Percentiles rank a stretch among this genome's conserved stretches.
Conservation (phyloP, 2,888 invertebrate genomes). For the Mactromeris polynyma region DNA sequence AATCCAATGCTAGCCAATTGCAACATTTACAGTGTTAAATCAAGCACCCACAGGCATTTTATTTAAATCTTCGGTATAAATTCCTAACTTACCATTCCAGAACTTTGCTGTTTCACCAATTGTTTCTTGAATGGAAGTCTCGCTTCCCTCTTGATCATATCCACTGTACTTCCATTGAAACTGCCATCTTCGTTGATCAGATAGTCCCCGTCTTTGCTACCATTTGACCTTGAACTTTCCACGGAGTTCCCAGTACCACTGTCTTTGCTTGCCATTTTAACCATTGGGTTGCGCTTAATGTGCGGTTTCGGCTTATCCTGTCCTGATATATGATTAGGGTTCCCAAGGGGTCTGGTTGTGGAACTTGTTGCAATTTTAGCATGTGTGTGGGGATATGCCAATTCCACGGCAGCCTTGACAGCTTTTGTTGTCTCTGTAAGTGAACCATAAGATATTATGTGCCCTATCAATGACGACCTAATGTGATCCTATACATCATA, state of each 20-base stretch:
- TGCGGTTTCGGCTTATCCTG: slow-evolving; percentile 47
- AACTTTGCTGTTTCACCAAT: slow-evolving; percentile 76
- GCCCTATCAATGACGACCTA: too few species aligned
- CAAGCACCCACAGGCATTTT: slow-evolving; percentile 1
- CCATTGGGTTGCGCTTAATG: slow-evolving; percentile 75
- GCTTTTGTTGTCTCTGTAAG: slow-evolving; percentile 48
- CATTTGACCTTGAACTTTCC: slow-evolving; percentile 76
- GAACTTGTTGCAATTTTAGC: slow-evolving; percentile 57
- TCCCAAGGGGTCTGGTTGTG: slow-evolving; percentile 57
- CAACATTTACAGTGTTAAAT: neutral
- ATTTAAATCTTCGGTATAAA: neutral
- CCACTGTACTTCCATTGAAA: slow-evolving; percentile 58
- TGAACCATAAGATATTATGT: neutral
- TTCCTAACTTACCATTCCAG: slow-evolving; percentile 72
- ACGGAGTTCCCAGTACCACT: slow-evolving; percentile 79
- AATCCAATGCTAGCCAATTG: neutral
- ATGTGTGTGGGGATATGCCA: slow-evolving; percentile 47
- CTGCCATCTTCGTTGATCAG: slow-evolving; percentile 58
- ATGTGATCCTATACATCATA: too few species aligned
- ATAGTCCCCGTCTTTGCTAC: slow-evolving; percentile 71
- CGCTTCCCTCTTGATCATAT: slow-evolving; percentile 54
- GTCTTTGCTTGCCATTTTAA: slow-evolving; percentile 80
- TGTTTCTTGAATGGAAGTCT: slow-evolving; percentile 63
- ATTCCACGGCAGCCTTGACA: slow-evolving; percentile 54
- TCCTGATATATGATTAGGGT: slow-evolving; percentile 50